These are phyloP conservation scores for Xenus cinereus DNA, from an alignment of 2,113 vertebrate genomes.

Conservation along the genomic window DNA sequence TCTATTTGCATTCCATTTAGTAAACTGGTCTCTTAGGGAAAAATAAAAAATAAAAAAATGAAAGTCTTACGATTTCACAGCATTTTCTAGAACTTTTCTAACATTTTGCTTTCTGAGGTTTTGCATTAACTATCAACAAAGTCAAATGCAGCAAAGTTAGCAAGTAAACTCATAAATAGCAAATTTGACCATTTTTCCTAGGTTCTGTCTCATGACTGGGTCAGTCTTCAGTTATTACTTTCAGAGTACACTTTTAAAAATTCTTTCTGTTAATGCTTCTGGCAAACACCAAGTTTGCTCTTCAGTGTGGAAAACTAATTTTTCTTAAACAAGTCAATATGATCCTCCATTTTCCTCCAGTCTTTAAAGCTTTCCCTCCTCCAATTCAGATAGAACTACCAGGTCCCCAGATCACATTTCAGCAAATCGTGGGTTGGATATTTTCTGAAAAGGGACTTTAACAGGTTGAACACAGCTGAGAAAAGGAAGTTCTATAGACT, in stretches of 20 bases:
- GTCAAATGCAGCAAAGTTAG: neutral
- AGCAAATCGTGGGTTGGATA: neutral
- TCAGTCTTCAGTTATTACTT: neutral
- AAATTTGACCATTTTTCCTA: neutral
- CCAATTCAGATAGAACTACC: neutral
- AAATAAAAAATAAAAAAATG: neutral
- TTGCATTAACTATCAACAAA: neutral
- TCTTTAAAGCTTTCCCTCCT: neutral
- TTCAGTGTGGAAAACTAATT: neutral
- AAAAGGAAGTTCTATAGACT: conserved; percentile 35
- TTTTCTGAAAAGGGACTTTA: conserved; percentile 21
- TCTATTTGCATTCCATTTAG: neutral
- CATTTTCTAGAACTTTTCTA: neutral
- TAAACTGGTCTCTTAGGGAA: fast-evolving
- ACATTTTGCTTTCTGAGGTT: neutral
- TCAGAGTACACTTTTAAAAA: neutral
- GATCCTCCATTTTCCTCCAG: neutral
- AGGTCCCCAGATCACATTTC: neutral
- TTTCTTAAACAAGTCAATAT: neutral
- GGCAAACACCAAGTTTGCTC: neutral
- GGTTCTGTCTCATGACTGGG: neutral
- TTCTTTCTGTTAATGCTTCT: neutral
- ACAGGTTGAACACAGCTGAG: conserved; percentile 24
- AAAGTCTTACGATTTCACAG: neutral
- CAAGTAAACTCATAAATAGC: neutral